Percentiles rank a stretch among this genome's conserved stretches.
Conservation (phyloP, 1,140 invertebrate species). For the Lepidurus couesii region DNA sequence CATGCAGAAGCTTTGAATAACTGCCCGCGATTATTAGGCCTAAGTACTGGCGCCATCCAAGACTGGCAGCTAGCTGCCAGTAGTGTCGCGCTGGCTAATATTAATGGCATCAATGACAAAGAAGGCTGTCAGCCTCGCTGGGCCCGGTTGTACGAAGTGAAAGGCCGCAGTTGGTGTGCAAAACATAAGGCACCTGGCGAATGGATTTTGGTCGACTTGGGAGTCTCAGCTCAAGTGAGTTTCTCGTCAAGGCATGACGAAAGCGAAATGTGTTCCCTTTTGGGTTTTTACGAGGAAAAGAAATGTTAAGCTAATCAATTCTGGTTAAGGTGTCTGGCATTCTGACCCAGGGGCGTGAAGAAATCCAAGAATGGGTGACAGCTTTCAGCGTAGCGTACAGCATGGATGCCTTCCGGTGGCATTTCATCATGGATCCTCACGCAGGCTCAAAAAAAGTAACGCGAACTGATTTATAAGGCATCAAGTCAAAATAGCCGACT, state of each 20-base stretch:
- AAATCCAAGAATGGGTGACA: constrained; percentile 51
- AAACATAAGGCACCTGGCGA: constrained; percentile 50
- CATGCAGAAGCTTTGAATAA: background rate
- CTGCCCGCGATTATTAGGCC: constrained; percentile 49
- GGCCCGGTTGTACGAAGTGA: constrained; percentile 51
- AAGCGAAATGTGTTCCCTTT: constrained; percentile 19
- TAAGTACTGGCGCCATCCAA: constrained; percentile 52
- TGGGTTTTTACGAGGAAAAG: background rate
- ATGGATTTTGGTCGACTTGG: constrained; percentile 52
- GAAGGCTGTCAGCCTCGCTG: constrained; percentile 49
- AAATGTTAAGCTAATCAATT: constrained; percentile 16
- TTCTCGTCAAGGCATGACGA: background rate
- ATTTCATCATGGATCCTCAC: constrained; percentile 46
- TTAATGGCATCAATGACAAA: constrained; percentile 23
- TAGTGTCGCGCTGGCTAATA: constrained; percentile 47
- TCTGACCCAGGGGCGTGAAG: constrained; percentile 51
- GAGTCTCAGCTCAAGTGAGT: constrained; percentile 49
- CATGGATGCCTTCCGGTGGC: constrained; percentile 51
- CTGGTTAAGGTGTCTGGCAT: constrained; percentile 49
- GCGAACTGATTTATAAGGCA: background rate
- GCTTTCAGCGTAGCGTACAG: constrained; percentile 51
- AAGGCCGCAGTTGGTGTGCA: constrained; percentile 51
- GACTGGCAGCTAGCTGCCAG: constrained; percentile 57
- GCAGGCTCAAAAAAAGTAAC: constrained; percentile 5
- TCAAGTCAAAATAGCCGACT: background rate